phyloP scores from a whole-genome alignment of 2,888 invertebrate genomes.

The Perizoma affinitatum region DNA sequence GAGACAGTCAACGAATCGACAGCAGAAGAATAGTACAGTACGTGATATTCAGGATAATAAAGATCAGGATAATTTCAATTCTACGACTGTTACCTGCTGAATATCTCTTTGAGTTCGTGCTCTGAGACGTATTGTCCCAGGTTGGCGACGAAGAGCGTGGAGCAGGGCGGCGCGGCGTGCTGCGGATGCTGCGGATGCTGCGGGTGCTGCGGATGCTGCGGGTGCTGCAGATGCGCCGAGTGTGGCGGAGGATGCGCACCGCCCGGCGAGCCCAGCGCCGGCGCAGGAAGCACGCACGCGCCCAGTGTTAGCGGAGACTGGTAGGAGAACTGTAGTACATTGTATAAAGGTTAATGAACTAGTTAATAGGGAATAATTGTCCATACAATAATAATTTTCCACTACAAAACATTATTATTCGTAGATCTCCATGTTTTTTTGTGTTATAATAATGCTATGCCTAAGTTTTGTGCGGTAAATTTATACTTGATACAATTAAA shows the following conservation, averaged over 20 bases:
- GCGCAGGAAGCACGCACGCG: slow-evolving; percentile 96
- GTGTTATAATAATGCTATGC: no score
- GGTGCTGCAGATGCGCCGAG: slow-evolving; percentile 63
- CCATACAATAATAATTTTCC: no score
- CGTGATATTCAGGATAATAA: no score
- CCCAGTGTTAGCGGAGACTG: slow-evolving; percentile 83
- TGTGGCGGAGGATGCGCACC: slow-evolving; percentile 88
- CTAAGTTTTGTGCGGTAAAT: no score
- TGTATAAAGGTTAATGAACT: not conserved
- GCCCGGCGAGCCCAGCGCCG: slow-evolving; percentile 95
- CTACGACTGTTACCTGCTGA: slow-evolving; percentile 93
- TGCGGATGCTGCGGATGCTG: slow-evolving; percentile 59
- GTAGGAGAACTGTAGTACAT: slow-evolving; percentile 21
- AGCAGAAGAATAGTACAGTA: no score
- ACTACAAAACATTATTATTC: no score
- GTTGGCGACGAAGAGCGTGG: slow-evolving; percentile 99
- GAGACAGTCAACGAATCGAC: no score
- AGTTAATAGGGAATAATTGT: no score
- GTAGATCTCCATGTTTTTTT: no score
- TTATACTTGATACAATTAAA: no score
- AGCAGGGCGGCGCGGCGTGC: slow-evolving; percentile 93
- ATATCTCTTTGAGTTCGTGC: slow-evolving; percentile 99
- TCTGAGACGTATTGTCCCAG: slow-evolving; percentile 98
- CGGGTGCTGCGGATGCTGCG: slow-evolving; percentile 86
- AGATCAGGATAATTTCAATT: no score